These are phyloP conservation scores for Muraenolepis orangiensis DNA, from an alignment of 2,797 vertebrate species.

Conservation along the genomic window DNA sequence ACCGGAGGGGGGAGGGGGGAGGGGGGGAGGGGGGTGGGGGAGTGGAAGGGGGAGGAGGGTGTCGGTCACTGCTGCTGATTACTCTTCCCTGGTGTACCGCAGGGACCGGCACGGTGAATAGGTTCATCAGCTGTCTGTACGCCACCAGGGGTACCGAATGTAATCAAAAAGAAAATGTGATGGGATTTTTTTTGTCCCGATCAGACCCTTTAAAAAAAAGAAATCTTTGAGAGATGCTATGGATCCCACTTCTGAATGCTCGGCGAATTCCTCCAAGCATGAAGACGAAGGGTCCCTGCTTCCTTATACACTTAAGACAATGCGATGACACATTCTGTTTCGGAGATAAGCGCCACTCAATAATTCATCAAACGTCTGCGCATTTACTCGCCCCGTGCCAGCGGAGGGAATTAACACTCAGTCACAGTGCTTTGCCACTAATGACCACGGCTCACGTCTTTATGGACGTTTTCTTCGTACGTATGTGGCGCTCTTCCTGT, in stretches of 20 bases:
- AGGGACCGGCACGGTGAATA: not conserved
- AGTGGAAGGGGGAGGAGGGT: slow-evolving; percentile 44
- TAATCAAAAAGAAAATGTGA: not conserved
- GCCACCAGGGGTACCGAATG: not conserved
- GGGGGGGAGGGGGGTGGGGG: slow-evolving; percentile 11
- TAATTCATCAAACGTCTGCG: slow-evolving; percentile 1
- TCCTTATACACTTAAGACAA: not conserved
- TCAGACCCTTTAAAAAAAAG: not conserved
- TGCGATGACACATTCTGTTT: not conserved
- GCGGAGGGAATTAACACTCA: not conserved
- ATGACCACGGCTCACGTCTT: not conserved
- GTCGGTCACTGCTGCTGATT: slow-evolving; percentile 69
- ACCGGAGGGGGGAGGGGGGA: not conserved
- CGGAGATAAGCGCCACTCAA: not conserved
- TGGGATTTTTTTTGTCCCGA: not conserved
- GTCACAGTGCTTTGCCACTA: not conserved
- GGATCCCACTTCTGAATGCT: not conserved
- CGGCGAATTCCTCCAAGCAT: not conserved
- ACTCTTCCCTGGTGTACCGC: slow-evolving; percentile 39
- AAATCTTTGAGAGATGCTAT: not conserved
- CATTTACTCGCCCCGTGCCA: not conserved
- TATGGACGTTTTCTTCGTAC: not conserved
- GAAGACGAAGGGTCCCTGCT: not conserved
- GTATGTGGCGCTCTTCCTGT: not conserved
- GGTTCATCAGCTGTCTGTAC: not conserved